Evolutionary conservation across 2,113 vertebrate species (phyloP).

Genomic region (Thamnophis sirtalis): DNA sequence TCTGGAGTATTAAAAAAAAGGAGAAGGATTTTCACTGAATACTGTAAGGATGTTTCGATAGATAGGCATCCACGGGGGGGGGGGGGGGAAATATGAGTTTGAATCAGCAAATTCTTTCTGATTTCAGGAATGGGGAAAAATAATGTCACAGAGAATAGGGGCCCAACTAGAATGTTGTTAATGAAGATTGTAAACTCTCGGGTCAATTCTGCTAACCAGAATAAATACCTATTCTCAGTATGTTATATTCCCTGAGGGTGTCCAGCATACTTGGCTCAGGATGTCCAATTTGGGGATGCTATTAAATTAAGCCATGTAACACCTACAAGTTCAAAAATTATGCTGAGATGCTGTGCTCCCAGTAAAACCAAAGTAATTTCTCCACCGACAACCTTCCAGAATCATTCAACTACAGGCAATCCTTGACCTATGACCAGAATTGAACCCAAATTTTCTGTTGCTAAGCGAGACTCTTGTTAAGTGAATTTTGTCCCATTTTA

Average conservation of each 20-base stretch:
- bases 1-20: background rate
- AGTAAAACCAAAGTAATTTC: background rate
- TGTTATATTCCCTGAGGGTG: background rate
- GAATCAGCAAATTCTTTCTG: too few species aligned
- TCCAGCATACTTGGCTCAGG: background rate
- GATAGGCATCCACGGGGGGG: background rate
- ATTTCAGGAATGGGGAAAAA: too few species aligned
- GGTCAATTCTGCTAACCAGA: background rate
- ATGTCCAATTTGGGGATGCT: background rate
- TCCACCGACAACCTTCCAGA: too few species aligned
- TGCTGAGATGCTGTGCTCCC: background rate
- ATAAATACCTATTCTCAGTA: background rate
- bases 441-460: too few species aligned
- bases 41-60: background rate
- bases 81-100: background rate
- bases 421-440: too few species aligned
- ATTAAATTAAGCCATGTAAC: too few species aligned
- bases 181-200: background rate
- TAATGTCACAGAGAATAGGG: too few species aligned
- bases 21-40: background rate
- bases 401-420: background rate
- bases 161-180: background rate
- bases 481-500: too few species aligned
- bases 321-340: background rate
- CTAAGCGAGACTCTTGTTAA: too few species aligned